phyloP scores from a whole-genome alignment of 1,140 invertebrate genomes.

The Trypoxylus dichotomus region DNA sequence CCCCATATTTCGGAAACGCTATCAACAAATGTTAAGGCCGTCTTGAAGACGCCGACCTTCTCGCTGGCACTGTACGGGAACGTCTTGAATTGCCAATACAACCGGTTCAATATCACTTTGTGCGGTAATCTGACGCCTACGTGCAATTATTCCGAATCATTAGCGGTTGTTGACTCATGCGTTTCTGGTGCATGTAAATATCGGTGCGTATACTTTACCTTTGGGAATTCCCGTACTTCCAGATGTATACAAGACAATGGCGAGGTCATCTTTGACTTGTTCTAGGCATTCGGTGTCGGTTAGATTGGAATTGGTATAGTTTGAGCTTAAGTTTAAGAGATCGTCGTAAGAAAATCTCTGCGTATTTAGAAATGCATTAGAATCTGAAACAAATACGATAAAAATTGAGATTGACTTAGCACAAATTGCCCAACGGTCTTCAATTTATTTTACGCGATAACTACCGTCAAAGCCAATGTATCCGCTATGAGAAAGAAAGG shows the following conservation, averaged over 20 bases:
- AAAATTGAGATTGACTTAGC: not conserved
- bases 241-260: slow-evolving; percentile 87
- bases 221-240: slow-evolving; percentile 92
- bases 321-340: slow-evolving; percentile 36
- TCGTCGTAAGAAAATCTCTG: slow-evolving; percentile 40
- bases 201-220: slow-evolving; percentile 58
- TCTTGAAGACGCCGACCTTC: slow-evolving; percentile 78
- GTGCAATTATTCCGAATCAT: slow-evolving; percentile 44
- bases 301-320: slow-evolving; percentile 36
- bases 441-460: too few relatives aligned
- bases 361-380: slow-evolving; percentile 40
- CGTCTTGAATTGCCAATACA: slow-evolving; percentile 81
- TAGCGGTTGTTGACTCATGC: too few relatives aligned
- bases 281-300: slow-evolving; percentile 42
- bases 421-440: not conserved
- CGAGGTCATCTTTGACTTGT: slow-evolving; percentile 58
- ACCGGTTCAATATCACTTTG: slow-evolving; percentile 73
- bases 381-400: slow-evolving; percentile 35
- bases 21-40: slow-evolving; percentile 86
- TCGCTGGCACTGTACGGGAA: slow-evolving; percentile 72
- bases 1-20: slow-evolving; percentile 85
- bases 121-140: slow-evolving; percentile 80
- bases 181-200: not conserved
- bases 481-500: too few relatives aligned
- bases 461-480: too few relatives aligned